Evolutionary conservation across 92 coral and sea anemone species (phyloP), one percentile per base, ranked within the genome.

Genomic region (Porites lobata): DNA sequence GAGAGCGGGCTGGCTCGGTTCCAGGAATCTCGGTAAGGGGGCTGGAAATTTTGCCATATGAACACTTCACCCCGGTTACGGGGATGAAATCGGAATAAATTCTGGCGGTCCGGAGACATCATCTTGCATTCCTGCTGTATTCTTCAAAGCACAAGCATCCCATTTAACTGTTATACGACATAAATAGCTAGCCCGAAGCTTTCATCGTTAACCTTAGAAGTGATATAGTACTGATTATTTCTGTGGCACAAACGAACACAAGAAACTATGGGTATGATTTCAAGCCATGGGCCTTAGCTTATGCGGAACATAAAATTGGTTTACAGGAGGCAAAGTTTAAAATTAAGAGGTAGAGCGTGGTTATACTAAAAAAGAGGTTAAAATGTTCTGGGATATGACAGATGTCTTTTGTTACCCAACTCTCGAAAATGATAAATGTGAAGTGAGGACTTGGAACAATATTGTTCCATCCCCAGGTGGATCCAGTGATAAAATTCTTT

Each of bases 101-200:
- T 38, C 47, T 38, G 47, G 47, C 47, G 47, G 5, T 4, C 0
- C 22, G 22, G 22, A 21, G 32, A 2, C 2, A 29, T 29, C 32
- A 2, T 29, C 32, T 1, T 29, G 32, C 32, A 29, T 26, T 26
- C 29, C 29, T 26, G 29, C 29, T 26, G 29, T 26, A 26, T 26
- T 26, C 29, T 26, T 0, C 29, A 26, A 1, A 26, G 1, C 17
- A 59, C 65, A 8, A 80, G 3, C 14, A 50, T 22, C 1, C 47
- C 43, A 64, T 64, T 9, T 64, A 22, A 8, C 24, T 29, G 74
- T 29, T 80, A 38, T 38, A 26, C 51, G 14, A 80, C 59, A 1
- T 32, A 15, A 65, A 80, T 43, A 75, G 43, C 18, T 80, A 62
- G 85, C 75, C 85, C 19, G 75, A 80, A 26, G 85, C 85, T 64